Percentiles rank a stretch among this genome's conserved stretches.
Evolutionary conservation across 1,140 invertebrate species (phyloP).

Genomic region (Andrena cerasifolii): DNA sequence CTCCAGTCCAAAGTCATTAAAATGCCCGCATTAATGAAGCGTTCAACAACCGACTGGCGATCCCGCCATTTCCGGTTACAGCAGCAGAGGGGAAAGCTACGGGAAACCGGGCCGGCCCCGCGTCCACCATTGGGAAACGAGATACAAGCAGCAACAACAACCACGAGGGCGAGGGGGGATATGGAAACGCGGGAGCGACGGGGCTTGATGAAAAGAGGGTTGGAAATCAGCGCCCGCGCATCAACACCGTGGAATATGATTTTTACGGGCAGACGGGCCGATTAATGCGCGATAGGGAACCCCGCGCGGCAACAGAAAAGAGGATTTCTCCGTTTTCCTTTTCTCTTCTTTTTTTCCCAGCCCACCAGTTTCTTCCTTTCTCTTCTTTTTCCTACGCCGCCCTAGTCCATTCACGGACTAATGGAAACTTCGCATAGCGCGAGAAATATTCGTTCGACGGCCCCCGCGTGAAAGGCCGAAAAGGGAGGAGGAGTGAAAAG

Average conservation of each 20-base stretch:
- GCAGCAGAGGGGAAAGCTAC: too few species aligned
- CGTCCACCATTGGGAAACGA: not conserved
- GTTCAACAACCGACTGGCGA: not conserved
- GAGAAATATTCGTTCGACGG: conserved; percentile 26
- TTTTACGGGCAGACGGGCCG: conserved; percentile 32
- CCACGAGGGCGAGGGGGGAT: not conserved
- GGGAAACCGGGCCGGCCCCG: not conserved
- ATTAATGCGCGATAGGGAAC: conserved; percentile 33
- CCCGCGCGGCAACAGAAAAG: not conserved
- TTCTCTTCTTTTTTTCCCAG: too few species aligned
- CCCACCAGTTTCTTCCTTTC: too few species aligned
- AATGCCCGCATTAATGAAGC: conserved; percentile 31
- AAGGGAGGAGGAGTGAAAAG: not conserved
- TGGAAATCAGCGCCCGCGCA: conserved; percentile 19
- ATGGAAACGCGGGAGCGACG: too few species aligned
- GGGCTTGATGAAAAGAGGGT: not conserved
- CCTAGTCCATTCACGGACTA: conserved; percentile 19
- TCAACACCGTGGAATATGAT: conserved; percentile 18
- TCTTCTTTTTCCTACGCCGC: not conserved
- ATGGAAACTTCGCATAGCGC: conserved; percentile 39
- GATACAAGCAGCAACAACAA: not conserved
- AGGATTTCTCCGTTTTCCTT: not conserved
- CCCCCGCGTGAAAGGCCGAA: not conserved
- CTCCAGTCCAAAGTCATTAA: conserved; percentile 1
- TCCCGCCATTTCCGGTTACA: not conserved